Evolutionary conservation across 2,113 vertebrate species (phyloP).

Genomic region (Nothocercus nigrocapillus): DNA sequence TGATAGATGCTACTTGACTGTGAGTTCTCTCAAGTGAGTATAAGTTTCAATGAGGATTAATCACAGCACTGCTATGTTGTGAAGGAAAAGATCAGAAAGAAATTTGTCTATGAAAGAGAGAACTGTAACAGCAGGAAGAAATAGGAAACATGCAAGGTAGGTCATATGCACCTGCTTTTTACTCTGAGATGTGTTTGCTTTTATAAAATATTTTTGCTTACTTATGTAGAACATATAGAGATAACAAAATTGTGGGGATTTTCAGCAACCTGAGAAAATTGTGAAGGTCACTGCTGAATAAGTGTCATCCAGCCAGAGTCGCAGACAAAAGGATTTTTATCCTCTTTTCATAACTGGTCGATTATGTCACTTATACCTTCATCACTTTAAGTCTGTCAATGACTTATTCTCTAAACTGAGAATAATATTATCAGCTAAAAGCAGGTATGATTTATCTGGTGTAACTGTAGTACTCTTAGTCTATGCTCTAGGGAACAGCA

Average conservation of each 20-base stretch:
- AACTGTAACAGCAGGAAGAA: not conserved
- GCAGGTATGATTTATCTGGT: not conserved
- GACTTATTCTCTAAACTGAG: not conserved
- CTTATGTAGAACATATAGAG: not conserved
- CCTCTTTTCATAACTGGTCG: not conserved
- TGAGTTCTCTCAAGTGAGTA: not conserved
- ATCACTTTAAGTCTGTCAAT: not conserved
- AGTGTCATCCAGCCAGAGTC: not conserved
- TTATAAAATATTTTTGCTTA: not conserved
- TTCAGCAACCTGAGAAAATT: not conserved
- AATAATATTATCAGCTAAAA: not conserved
- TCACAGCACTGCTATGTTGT: not conserved
- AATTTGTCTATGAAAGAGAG: not conserved
- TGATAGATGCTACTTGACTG: not conserved
- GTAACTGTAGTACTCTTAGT: not conserved
- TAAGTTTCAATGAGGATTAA: not conserved
- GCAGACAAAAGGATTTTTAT: not conserved
- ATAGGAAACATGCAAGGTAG: not conserved
- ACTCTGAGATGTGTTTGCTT: not conserved
- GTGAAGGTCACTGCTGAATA: not conserved
- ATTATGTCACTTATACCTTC: not conserved
- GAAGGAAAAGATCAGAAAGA: not conserved
- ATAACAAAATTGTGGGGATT: not conserved
- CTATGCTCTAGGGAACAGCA: not conserved
- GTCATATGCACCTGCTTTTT: accelerated